A percentile compares a stretch with the other conserved stretches of the same genome.
phyloP scores from a whole-genome alignment of 2,888 invertebrate genomes.

The Tetranychus piercei region DNA sequence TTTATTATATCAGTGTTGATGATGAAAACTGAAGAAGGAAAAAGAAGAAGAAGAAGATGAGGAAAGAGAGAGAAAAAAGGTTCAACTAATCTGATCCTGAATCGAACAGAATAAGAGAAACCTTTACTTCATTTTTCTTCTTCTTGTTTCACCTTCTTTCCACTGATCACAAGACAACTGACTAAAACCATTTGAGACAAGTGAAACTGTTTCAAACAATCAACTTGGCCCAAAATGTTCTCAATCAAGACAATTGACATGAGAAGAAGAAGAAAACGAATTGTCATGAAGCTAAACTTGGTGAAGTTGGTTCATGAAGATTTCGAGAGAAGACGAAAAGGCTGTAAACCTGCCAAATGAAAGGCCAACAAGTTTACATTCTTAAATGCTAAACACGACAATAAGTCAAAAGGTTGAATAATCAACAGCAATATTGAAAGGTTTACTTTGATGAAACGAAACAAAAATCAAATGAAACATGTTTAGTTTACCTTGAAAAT shows the following conservation, averaged over 20 bases:
- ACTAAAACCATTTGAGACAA: not conserved
- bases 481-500: not conserved
- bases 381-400: not conserved
- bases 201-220: not conserved
- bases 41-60: not conserved
- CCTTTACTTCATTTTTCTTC: not conserved
- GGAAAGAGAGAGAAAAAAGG: not conserved
- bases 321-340: too few relatives aligned
- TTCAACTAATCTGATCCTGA: not conserved
- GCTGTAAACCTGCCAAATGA: too few relatives aligned
- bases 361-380: too few relatives aligned
- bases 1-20: not conserved
- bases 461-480: not conserved
- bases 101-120: not conserved
- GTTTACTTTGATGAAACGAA: not conserved
- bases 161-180: not conserved
- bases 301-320: too few relatives aligned
- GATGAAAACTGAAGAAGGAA: not conserved
- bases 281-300: too few relatives aligned
- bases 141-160: not conserved
- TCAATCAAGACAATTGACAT: too few relatives aligned
- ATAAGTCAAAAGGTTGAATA: not conserved
- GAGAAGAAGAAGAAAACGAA: too few relatives aligned
- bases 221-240: not conserved
- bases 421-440: not conserved